These are phyloP conservation scores for Calidris pugnax DNA, from an alignment of 2,113 vertebrate species.

Conservation along the genomic window DNA sequence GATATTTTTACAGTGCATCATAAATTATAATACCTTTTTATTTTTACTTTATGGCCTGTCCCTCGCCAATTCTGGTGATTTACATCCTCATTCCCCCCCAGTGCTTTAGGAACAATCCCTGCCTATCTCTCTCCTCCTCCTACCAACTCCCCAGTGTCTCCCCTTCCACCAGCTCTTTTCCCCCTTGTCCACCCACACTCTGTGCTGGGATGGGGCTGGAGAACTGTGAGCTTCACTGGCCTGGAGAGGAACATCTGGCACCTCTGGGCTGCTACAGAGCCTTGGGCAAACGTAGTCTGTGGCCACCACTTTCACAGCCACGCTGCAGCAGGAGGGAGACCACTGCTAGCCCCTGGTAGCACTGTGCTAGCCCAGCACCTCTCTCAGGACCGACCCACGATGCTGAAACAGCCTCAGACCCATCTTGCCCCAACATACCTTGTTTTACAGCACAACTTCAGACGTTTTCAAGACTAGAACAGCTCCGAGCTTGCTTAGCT, in stretches of 20 bases:
- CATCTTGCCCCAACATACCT: neutral
- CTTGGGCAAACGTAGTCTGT: rapidly evolving
- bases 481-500: neutral
- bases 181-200: neutral
- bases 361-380: neutral
- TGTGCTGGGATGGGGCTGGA: neutral
- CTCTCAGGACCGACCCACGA: rapidly evolving
- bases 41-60: conserved; percentile 73
- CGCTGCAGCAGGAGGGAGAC: neutral
- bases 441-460: neutral
- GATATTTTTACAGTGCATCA: conserved; percentile 59
- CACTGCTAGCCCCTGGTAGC: neutral
- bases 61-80: conserved; percentile 59
- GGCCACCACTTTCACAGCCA: neutral
- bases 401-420: neutral
- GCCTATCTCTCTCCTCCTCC: neutral
- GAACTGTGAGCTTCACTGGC: neutral
- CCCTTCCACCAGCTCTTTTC: neutral
- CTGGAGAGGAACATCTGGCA: rapidly evolving
- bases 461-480: no score
- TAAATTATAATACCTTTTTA: conserved; percentile 73
- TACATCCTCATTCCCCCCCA: conserved; percentile 28
- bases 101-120: conserved; percentile 39
- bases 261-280: neutral
- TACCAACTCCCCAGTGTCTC: neutral